Base-by-base conservation (phyloP, 2,797 vertebrate genomes). In the Falco rusticolus region DNA sequence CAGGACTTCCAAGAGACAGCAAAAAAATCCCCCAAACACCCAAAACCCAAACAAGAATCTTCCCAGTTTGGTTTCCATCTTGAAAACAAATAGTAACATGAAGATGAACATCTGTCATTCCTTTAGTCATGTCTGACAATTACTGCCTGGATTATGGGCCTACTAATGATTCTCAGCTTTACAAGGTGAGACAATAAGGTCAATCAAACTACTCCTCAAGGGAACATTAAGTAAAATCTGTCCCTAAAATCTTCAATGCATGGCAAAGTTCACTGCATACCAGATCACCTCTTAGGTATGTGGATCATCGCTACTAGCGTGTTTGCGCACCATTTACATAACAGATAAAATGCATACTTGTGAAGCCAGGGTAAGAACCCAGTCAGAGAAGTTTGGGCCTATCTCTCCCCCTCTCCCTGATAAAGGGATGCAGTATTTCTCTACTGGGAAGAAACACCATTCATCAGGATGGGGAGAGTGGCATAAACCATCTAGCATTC, bases 331-430 rank as follows among this genome's bases (percentile, higher is more conserved):
- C n/a, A 10, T 34, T 43, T 50, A 8, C 5, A 3, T 37, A 15
- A 20, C 21, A 84, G 47, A 84, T 33, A 37, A 60, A 69, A 64
- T 1, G 3, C 26, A n/a, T 12, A 15, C n/a, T 43, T 29, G 15
- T 16, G 64, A 56, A 75, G 70, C 20, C 5, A 28, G 76, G 41
- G 4, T 26, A 41, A 43, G 43, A 64, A 51, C 43, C 1, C 2
- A 79, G 51, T 1, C 0, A 0, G 45, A 84, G 18, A 15, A 1
- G 3, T 1, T 72, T 13, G 53, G 64, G 48, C n/a, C 5, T 29
- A 4, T 24, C 61, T 68, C 26, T 64, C 10, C 29, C 47, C 19
- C 51, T 48, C 21, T 64, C 59, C 29, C 63, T n/a, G 45, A 60
- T 41, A 90, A 90, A 71, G 33, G 78, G 59, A 75, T 48, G 34